A percentile compares a stretch with the other conserved stretches of the same genome.
phyloP scores from a whole-genome alignment of 1,140 invertebrate genomes.

The Drosophila lacertosa region DNA sequence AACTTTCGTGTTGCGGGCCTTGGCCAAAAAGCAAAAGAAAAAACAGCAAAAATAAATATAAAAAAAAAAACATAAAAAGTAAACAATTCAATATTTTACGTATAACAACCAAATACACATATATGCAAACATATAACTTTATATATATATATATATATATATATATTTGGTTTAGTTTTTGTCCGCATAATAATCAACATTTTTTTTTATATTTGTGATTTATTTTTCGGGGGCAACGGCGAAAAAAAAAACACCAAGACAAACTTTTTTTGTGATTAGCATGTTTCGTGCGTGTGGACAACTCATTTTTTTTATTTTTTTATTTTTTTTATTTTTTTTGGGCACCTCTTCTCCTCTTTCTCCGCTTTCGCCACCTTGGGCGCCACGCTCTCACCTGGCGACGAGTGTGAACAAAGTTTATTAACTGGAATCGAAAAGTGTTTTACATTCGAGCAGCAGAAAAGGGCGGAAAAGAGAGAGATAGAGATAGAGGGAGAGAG shows the following conservation, averaged over 20 bases:
- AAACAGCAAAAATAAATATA: neutral
- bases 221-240: conserved; percentile 12
- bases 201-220: neutral
- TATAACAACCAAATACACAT: conserved; percentile 19
- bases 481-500: too few relatives aligned
- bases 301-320: conserved; percentile 26
- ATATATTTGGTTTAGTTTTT: conserved; percentile 2
- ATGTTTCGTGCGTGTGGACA: conserved; percentile 49
- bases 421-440: conserved; percentile 27
- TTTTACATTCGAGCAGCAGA: neutral
- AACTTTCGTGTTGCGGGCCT: conserved; percentile 54
- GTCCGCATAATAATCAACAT: conserved; percentile 27
- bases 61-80: conserved; percentile 31
- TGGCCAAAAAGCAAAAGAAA: conserved; percentile 26
- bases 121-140: conserved; percentile 6
- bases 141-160: conserved; percentile 12
- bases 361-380: neutral
- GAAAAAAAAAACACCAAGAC: neutral
- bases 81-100: conserved; percentile 31
- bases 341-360: neutral
- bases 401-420: conserved; percentile 20
- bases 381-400: neutral
- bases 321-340: too few relatives aligned
- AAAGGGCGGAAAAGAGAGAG: neutral
- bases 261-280: conserved; percentile 32